Base-by-base conservation (phyloP, 2,113 vertebrate species). In the Myxocyprinus asiaticus region DNA sequence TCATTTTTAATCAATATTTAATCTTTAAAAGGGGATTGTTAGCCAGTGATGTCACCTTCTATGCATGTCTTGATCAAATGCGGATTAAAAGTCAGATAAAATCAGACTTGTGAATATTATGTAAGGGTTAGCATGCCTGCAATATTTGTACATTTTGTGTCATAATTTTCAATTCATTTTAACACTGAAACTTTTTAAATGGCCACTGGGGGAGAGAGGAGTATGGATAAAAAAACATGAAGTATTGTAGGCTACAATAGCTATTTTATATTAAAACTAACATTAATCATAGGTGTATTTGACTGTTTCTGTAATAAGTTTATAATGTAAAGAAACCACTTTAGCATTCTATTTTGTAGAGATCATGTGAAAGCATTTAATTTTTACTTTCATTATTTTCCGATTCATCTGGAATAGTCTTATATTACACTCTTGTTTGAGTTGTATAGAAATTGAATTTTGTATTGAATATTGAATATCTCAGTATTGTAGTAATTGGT, bases 1-100 rank as follows among this genome's bases (percentile, higher is more conserved):
- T 58, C 5, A 44, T 44, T 70, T 56, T 55, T 56, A 70, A 70
- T 70, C 51, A 70, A 15, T 56, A 70, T 56, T 71, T 71, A 45
- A 58, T 58, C 7, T 10, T 45, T 3, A 2, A 58, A 58, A 51
- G 66, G 22, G 51, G 47, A 50, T 9, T 69, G 11, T 14, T 69
- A 53, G 48, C 12, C 47, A 33, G 0, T 55, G 12, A 7, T n/a
- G 22, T 53, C 50, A 69, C 22, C 17, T 55, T 33, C 48, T 8
- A 6, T 55, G 22, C 17, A n/a, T 17, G 50, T 69, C 6, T 53
- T 69, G 22, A 42, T 53, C 50, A 69, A 12, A 12, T 14, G 10
- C 10, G 4, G 1, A 4, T 11, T 70, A 22, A 22, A 14, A 12
- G 11, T 55, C 9, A 15, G 4, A 45, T 45, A 4, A n/a, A 48